These are phyloP conservation scores for Phasianus colchicus DNA, from an alignment of 2,113 vertebrate species.

Conservation along the genomic window DNA sequence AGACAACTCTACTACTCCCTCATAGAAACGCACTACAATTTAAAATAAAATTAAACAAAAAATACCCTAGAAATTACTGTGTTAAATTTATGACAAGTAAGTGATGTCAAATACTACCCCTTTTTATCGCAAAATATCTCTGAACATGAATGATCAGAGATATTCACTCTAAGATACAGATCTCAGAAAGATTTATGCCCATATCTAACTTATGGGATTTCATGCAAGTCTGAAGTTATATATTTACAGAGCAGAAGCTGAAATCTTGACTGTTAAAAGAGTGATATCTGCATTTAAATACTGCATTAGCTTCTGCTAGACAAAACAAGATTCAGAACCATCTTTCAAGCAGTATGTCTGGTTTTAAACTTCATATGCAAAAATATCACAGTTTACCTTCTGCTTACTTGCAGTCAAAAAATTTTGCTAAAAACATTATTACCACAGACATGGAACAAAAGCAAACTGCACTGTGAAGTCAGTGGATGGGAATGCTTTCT, in stretches of 20 bases:
- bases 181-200: neutral
- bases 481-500: neutral
- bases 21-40: slow-evolving; percentile 92
- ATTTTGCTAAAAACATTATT: neutral
- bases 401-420: neutral
- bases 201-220: neutral
- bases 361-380: neutral
- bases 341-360: fast-evolving
- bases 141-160: too few relatives aligned
- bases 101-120: neutral
- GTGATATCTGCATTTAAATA: neutral
- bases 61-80: neutral
- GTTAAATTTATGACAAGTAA: neutral
- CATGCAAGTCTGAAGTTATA: neutral
- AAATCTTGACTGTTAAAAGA: neutral
- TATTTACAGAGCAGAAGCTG: neutral
- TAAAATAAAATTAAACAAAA: neutral
- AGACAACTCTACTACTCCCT: slow-evolving; percentile 94
- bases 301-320: neutral
- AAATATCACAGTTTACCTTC: neutral
- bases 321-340: neutral
- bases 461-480: neutral
- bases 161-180: neutral
- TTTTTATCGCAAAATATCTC: neutral
- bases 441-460: neutral